These are phyloP conservation scores for Hydrocynus forskahlii DNA, from an alignment of 2,797 vertebrate genomes.

Conservation along the genomic window DNA sequence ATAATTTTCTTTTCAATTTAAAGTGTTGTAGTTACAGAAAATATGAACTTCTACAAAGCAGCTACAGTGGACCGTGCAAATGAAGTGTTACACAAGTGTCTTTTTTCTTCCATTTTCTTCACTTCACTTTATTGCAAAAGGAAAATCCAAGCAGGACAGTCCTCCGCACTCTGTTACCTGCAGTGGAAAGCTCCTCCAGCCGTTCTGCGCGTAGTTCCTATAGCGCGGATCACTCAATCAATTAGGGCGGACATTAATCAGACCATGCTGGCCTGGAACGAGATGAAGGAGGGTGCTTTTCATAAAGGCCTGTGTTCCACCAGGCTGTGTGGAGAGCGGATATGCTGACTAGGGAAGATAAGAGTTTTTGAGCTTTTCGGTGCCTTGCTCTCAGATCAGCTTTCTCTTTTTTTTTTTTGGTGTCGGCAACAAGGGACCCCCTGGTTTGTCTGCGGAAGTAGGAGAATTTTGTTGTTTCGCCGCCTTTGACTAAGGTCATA, in stretches of 20 bases:
- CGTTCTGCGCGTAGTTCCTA: neutral
- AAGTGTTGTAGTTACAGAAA: no score
- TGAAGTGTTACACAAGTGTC: neutral
- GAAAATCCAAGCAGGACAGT: neutral
- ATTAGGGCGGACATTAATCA: slow-evolving; percentile 63
- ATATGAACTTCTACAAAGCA: no score
- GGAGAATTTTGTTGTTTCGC: slow-evolving; percentile 80
- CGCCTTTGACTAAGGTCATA: slow-evolving; percentile 88
- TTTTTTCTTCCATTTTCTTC: neutral
- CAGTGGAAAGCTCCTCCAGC: neutral
- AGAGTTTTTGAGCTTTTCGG: slow-evolving; percentile 62
- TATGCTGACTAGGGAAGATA: slow-evolving; percentile 76
- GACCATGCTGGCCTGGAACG: slow-evolving; percentile 64
- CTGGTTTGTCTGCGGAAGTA: slow-evolving; percentile 76
- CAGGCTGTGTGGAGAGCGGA: slow-evolving; percentile 60
- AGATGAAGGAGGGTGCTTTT: slow-evolving; percentile 71
- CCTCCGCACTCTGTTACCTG: neutral
- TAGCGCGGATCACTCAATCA: slow-evolving; percentile 53
- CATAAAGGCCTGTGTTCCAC: slow-evolving; percentile 47
- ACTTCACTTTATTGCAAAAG: neutral
- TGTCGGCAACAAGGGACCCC: slow-evolving; percentile 70
- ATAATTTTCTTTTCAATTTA: no score
- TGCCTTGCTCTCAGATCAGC: slow-evolving; percentile 63
- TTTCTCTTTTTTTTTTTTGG: slow-evolving; percentile 61
- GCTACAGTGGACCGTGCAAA: no score